These are phyloP conservation scores for Chromoteleia sp. DNA, from an alignment of 2,888 invertebrate genomes.

Conservation along the genomic window DNA sequence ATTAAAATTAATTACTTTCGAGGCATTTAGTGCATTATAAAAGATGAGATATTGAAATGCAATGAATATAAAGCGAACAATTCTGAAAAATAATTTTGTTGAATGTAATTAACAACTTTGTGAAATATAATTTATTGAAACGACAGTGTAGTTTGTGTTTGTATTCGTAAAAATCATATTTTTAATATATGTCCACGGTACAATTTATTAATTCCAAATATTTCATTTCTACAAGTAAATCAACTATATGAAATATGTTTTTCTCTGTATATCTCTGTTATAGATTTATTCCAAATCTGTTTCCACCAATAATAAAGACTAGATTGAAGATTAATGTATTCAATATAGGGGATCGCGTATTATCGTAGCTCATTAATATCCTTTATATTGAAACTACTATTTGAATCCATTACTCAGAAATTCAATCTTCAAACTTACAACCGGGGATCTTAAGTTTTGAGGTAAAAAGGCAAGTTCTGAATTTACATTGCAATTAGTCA, in stretches of 20 bases:
- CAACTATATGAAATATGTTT: constrained; percentile 1
- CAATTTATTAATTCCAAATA: not conserved
- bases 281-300: not conserved
- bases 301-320: not conserved
- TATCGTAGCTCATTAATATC: not conserved
- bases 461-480: too few relatives aligned
- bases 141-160: not conserved
- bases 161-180: not conserved
- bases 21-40: constrained; percentile 20
- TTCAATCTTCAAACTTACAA: too few relatives aligned
- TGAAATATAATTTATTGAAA: constrained; percentile 19
- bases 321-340: constrained; percentile 7
- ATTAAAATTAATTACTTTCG: constrained; percentile 34
- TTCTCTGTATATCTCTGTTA: not conserved
- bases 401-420: too few relatives aligned
- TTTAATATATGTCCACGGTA: not conserved
- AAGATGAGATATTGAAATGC: constrained; percentile 12
- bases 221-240: not conserved
- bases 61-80: constrained; percentile 13
- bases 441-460: too few relatives aligned
- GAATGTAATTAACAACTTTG: constrained; percentile 26
- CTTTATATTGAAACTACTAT: too few relatives aligned
- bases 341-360: not conserved
- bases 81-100: constrained; percentile 11
- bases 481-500: too few relatives aligned